Percentiles rank a stretch among this genome's conserved stretches.
These are phyloP conservation scores for Lochmaea capreae DNA, from an alignment of 2,888 invertebrate genomes.

Conservation along the genomic window DNA sequence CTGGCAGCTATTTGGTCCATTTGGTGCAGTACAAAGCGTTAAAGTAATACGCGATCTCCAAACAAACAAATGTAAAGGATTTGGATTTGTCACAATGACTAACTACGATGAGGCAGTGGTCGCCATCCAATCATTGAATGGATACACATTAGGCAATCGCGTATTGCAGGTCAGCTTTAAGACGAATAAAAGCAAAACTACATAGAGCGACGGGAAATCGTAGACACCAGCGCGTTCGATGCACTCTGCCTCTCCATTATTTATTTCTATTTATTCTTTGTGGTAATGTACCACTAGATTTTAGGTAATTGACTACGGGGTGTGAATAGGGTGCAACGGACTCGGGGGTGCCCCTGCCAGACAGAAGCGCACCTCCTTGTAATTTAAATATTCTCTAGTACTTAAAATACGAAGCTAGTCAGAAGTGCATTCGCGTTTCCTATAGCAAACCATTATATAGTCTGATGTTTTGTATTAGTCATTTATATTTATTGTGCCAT, in stretches of 20 bases:
- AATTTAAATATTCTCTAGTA: slow-evolving; percentile 58
- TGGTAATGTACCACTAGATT: slow-evolving; percentile 38
- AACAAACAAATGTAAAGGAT: slow-evolving; percentile 98
- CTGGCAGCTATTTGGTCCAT: slow-evolving; percentile 97
- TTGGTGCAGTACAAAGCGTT: slow-evolving; percentile 96
- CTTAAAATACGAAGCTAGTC: slow-evolving; percentile 67
- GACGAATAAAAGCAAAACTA: slow-evolving; percentile 86
- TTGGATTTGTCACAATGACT: slow-evolving; percentile 98
- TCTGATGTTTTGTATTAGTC: slow-evolving; percentile 58
- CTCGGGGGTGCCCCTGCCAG: slow-evolving; percentile 49
- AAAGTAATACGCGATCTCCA: slow-evolving; percentile 74
- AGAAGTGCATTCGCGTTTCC: slow-evolving; percentile 66
- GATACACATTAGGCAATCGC: slow-evolving; percentile 94
- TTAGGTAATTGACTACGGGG: slow-evolving; percentile 49
- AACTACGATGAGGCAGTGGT: slow-evolving; percentile 97
- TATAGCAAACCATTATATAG: slow-evolving; percentile 61
- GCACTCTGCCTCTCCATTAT: slow-evolving; percentile 45
- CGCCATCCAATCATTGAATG: slow-evolving; percentile 96
- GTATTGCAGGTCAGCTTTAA: slow-evolving; percentile 98
- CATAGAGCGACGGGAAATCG: slow-evolving; percentile 66
- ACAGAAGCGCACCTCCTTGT: slow-evolving; percentile 53
- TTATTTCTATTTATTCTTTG: slow-evolving; percentile 50
- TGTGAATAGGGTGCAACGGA: slow-evolving; percentile 48
- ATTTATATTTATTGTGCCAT: slow-evolving; percentile 60
- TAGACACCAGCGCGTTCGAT: slow-evolving; percentile 54